A percentile compares a stretch with the other conserved stretches of the same genome.
Evolutionary conservation across 2,797 vertebrate genomes (phyloP).

Genomic region (Tenualosa ilisha): DNA sequence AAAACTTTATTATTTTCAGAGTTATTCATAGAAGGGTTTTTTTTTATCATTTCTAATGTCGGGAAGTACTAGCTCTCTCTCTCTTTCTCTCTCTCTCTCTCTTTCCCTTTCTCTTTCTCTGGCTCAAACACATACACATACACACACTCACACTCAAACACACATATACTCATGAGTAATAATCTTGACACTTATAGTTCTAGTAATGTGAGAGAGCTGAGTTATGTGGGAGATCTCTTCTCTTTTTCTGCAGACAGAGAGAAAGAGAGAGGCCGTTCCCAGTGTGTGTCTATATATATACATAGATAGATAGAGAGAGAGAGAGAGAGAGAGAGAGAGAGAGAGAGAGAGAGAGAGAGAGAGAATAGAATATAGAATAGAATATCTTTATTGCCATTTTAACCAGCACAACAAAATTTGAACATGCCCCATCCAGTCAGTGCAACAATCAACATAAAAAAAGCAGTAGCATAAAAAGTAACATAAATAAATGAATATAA

Average conservation of each 20-base stretch:
- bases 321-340: no score
- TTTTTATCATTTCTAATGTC: neutral
- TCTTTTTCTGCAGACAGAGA: neutral
- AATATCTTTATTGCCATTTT: no score
- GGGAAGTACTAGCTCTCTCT: neutral
- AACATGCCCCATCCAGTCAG: no score
- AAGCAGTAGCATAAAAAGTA: no score
- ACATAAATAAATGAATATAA: no score
- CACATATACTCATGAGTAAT: neutral
- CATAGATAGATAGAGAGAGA: no score
- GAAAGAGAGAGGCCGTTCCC: no score
- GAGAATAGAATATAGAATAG: no score
- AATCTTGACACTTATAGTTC: neutral
- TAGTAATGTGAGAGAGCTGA: neutral
- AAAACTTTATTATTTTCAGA: conserved; percentile 15
- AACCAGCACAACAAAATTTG: no score
- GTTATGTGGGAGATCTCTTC: neutral
- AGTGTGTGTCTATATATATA: no score
- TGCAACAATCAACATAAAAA: no score
- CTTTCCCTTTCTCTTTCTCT: neutral
- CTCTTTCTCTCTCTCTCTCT: neutral
- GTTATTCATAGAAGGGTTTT: neutral
- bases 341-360: no score
- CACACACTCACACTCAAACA: conserved; percentile 1
- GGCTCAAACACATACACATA: neutral